These are phyloP conservation scores for Scytalopus superciliaris DNA, from an alignment of 2,113 vertebrate genomes.

Conservation along the genomic window DNA sequence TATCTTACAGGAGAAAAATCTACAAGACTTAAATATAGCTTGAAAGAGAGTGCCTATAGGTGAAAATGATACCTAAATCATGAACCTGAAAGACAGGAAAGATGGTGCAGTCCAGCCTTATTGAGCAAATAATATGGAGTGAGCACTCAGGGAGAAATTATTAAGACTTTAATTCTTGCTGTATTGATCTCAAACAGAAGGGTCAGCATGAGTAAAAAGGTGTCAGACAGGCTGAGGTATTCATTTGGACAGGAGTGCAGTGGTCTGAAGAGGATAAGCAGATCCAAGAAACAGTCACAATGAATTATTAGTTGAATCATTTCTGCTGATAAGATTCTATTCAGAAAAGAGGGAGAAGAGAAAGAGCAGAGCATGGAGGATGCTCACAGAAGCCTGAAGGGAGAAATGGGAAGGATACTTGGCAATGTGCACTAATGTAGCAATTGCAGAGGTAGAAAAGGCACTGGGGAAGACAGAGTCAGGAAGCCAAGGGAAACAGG, in stretches of 20 bases:
- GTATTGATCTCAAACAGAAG: constrained; percentile 38
- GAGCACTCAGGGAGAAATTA: constrained; percentile 39
- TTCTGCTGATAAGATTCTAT: constrained; percentile 11
- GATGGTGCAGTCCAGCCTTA: neutral
- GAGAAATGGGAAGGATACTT: neutral
- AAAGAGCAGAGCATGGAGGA: neutral
- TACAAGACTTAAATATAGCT: neutral
- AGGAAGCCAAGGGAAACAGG: neutral
- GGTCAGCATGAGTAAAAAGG: constrained; percentile 4
- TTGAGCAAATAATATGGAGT: neutral
- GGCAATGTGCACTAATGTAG: neutral
- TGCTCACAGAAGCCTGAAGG: neutral
- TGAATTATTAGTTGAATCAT: constrained; percentile 20
- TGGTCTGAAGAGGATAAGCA: neutral
- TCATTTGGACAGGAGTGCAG: constrained; percentile 8
- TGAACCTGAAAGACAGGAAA: constrained; percentile 11
- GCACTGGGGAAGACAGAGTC: neutral
- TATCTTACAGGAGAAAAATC: neutral
- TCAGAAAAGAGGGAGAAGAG: neutral
- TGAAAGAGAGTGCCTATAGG: neutral
- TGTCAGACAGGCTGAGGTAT: constrained; percentile 5
- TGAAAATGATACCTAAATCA: constrained; percentile 3
- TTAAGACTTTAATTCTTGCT: constrained; percentile 47
- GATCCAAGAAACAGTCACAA: neutral
- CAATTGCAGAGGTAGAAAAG: neutral